Evolutionary conservation across 2,888 invertebrate species (phyloP), one percentile per base, ranked within the genome.

Genomic region (Nymphalis urticae): DNA sequence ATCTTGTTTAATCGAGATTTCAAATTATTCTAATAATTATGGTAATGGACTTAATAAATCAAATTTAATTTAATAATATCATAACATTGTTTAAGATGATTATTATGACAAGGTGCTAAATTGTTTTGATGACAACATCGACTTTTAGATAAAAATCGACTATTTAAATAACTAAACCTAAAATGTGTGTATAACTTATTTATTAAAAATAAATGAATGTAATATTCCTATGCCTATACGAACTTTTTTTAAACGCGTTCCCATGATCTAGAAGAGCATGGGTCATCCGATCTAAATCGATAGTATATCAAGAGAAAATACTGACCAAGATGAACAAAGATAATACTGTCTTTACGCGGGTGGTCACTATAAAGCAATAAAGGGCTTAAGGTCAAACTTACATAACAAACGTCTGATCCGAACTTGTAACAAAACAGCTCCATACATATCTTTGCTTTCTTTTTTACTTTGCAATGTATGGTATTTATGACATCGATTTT

Each of bases 221-320:
- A 4, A 42, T 42, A 42, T 13, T 4, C 42, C 13, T 51, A 58
- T 58, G 16, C 1, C 13, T 10, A 19, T 3, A 6, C 4, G 19
- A 51, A n/a, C 16, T 42, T 42, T 48, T 79, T 79, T 79, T 79
- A 82, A 80, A 83, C 82, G 77, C 74, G 77, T 85, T 85, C 84
- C 80, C 80, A 80, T 78, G 79, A 83, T 86, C 83, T 80, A 81
- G 76, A 76, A 17, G 77, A 66, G 61, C 64, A 73, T 78, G 76
- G 87, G 86, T 88, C 88, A 88, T 85, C 82, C 81, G 88, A 88
- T 88, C 83, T 77, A 79, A 82, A 82, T 83, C 86, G 84, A 85
- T 85, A 84, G 83, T 84, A 81, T 81, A 85, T 86, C 85, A 84
- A 80, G 83, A 84, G 86, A 87, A 88, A 88, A 89, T 88, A 87